phyloP scores from a whole-genome alignment of 2,113 vertebrate species.

The Pavo muticus region DNA sequence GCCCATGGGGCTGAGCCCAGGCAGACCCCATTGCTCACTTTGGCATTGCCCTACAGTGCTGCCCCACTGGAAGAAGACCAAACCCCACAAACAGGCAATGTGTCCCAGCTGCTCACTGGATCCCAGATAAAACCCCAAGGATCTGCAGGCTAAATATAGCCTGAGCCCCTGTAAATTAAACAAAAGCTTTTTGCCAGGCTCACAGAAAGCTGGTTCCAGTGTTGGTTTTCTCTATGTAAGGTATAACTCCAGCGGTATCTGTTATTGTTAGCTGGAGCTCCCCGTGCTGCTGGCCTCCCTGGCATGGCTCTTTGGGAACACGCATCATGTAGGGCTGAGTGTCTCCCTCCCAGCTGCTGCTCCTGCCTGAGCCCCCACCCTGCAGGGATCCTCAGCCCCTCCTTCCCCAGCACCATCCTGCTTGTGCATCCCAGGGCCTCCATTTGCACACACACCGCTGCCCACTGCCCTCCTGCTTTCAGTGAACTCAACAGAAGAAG shows the following conservation, averaged over 20 bases:
- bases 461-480: slow-evolving; percentile 60
- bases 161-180: slow-evolving; percentile 73
- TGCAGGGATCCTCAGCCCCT: background rate
- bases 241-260: background rate
- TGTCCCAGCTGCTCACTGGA: slow-evolving; percentile 38
- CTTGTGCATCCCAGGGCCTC: background rate
- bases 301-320: background rate
- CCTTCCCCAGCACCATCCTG: too few species aligned
- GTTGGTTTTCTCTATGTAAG: slow-evolving; percentile 25
- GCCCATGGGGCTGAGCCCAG: too few species aligned
- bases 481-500: slow-evolving; percentile 56
- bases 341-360: background rate
- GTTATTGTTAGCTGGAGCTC: slow-evolving; percentile 36
- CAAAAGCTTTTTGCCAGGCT: slow-evolving; percentile 55
- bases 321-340: background rate
- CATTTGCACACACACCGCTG: too few species aligned
- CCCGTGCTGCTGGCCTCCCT: background rate
- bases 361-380: background rate
- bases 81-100: slow-evolving; percentile 30
- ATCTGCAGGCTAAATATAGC: slow-evolving; percentile 77
- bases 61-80: background rate
- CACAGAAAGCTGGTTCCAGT: slow-evolving; percentile 39
- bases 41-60: background rate
- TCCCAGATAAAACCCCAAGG: slow-evolving; percentile 65
- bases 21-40: too few species aligned